Conservation (phyloP, 1,140 invertebrate species). For the Macrobrachium rosenbergii region DNA sequence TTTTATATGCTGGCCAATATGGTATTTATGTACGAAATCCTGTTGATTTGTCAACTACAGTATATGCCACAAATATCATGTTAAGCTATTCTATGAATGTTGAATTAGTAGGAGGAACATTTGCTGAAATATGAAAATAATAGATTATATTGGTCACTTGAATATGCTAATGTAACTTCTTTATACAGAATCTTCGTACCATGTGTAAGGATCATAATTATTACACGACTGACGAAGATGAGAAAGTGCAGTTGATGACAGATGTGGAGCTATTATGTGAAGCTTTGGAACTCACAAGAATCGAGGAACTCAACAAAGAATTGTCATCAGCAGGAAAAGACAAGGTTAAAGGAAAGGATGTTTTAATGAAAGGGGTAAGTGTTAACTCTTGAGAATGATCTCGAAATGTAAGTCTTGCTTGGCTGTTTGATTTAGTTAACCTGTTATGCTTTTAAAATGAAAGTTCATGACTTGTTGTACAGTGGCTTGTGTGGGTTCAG, state of each 20-base stretch:
- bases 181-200: slow-evolving; percentile 78
- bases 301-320: slow-evolving; percentile 83
- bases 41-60: too few species aligned
- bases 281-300: slow-evolving; percentile 75
- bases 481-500: too few species aligned
- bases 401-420: too few species aligned
- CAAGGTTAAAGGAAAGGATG: slow-evolving; percentile 74
- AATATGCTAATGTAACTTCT: neutral
- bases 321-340: slow-evolving; percentile 72
- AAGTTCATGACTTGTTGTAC: slow-evolving; percentile 75
- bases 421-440: too few species aligned
- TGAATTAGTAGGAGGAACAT: too few species aligned
- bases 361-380: slow-evolving; percentile 59
- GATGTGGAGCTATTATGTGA: slow-evolving; percentile 92
- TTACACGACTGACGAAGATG: slow-evolving; percentile 81
- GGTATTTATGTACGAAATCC: too few species aligned
- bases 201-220: slow-evolving; percentile 91
- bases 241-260: slow-evolving; percentile 87
- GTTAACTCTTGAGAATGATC: too few species aligned
- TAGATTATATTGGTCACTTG: too few species aligned
- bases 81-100: too few species aligned
- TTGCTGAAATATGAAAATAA: too few species aligned
- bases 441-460: neutral
- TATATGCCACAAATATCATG: too few species aligned
- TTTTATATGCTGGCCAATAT: too few species aligned